These are phyloP conservation scores for Dipodomys merriami DNA, from an alignment of 2,113 vertebrate genomes.

Conservation along the genomic window DNA sequence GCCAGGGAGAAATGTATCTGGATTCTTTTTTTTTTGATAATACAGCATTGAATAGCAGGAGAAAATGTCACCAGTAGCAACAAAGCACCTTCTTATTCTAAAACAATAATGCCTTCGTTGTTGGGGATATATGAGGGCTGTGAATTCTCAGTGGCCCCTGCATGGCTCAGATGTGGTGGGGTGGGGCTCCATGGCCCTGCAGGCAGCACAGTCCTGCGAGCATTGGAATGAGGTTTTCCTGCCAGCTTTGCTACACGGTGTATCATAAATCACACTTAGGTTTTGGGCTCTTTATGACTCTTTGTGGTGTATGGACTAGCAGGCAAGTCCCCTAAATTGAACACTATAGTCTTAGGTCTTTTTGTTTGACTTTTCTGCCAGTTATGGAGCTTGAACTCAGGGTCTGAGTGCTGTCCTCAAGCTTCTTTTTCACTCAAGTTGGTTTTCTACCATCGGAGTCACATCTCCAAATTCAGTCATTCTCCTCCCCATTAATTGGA, in stretches of 20 bases:
- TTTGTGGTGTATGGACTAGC: not conserved
- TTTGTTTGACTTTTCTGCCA: too few species aligned
- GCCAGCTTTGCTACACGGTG: too few species aligned
- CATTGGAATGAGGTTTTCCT: not conserved
- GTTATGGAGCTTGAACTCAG: too few species aligned
- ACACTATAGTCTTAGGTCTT: not conserved
- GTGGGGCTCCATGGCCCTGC: not conserved
- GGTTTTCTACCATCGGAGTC: too few species aligned
- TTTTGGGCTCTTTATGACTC: not conserved
- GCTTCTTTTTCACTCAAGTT: too few species aligned
- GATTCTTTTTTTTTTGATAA: not conserved
- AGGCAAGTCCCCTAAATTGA: fast-evolving
- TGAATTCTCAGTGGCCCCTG: not conserved
- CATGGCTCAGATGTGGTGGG: not conserved
- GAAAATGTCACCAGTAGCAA: not conserved
- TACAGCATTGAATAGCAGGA: not conserved
- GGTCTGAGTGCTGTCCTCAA: too few species aligned
- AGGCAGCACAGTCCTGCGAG: not conserved
- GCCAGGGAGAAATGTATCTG: not conserved
- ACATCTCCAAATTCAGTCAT: too few species aligned
- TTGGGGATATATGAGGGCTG: not conserved
- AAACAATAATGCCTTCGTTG: fast-evolving
- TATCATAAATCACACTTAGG: not conserved
- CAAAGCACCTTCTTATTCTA: slow-evolving; percentile 53
- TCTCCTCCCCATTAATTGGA: too few species aligned